Conservation (phyloP, 2,888 invertebrate genomes). For the Mamestra brassicae region DNA sequence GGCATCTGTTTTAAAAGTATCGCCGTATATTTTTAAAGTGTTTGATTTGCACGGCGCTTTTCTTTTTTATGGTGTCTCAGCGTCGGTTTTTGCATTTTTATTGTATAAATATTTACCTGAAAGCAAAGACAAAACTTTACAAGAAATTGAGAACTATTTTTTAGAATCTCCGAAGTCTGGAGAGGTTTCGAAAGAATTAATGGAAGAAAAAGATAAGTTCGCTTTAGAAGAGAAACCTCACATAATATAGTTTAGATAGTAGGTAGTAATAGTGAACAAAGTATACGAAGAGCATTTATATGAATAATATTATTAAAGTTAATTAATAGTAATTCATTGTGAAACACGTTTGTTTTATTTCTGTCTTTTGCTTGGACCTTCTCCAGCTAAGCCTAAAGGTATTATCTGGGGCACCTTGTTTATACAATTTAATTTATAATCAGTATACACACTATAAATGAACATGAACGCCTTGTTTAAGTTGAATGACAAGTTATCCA, state of each 20-base stretch:
- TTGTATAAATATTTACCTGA: conserved; percentile 71
- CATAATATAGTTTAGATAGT: not conserved
- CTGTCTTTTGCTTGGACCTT: not conserved
- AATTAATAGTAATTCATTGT: not conserved
- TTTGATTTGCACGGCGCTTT: conserved; percentile 70
- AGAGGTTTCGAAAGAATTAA: conserved; percentile 38
- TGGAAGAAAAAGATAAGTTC: conserved; percentile 18
- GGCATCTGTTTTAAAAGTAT: conserved; percentile 69
- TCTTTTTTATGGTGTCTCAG: conserved; percentile 68
- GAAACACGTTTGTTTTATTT: not conserved
- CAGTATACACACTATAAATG: not conserved
- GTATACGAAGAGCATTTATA: not conserved
- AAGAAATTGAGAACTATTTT: conserved; percentile 70
- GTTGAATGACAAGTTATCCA: conserved; percentile 11
- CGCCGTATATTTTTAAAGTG: conserved; percentile 67
- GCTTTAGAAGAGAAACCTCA: not conserved
- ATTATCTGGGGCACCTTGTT: not conserved
- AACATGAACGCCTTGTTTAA: not conserved
- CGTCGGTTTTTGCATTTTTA: conserved; percentile 65
- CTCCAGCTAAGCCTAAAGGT: not conserved
- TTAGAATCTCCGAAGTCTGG: conserved; percentile 41
- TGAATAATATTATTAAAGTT: conserved; percentile 15
- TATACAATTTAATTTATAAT: conserved; percentile 6
- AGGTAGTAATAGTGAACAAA: not conserved
- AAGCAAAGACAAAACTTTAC: conserved; percentile 72